Percentiles rank a stretch among this genome's conserved stretches.
phyloP scores from a whole-genome alignment of 1,140 invertebrate genomes.

The Cyclargus thomasi region DNA sequence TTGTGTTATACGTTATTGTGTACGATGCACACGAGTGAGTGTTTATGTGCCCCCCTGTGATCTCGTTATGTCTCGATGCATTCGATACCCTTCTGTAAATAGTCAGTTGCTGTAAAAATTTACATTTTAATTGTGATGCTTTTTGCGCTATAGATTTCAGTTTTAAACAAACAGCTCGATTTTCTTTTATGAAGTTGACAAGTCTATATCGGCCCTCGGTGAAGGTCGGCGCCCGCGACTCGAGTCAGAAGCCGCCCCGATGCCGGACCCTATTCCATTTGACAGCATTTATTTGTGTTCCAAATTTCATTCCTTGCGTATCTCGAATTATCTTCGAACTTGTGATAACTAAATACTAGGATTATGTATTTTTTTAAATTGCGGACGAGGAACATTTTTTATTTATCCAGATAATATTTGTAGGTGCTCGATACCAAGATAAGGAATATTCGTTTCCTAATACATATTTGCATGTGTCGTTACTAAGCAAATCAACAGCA shows the following conservation, averaged over 20 bases:
- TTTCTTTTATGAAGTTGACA: neutral
- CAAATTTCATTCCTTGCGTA: slow-evolving; percentile 21
- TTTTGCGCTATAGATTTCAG: slow-evolving; percentile 4
- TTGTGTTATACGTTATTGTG: neutral
- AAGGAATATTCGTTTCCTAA: too few relatives aligned
- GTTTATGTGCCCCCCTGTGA: neutral
- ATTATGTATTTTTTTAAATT: slow-evolving; percentile 7
- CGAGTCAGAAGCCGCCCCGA: neutral
- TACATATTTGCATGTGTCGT: too few relatives aligned
- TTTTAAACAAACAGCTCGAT: neutral
- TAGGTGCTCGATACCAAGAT: too few relatives aligned
- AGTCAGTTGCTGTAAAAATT: neutral
- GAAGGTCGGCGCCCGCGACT: neutral
- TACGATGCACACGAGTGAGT: neutral
- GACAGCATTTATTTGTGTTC: slow-evolving; percentile 16
- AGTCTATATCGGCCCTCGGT: neutral
- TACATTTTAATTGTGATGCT: neutral
- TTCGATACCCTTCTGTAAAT: neutral
- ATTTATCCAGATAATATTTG: too few relatives aligned
- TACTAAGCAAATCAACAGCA: too few relatives aligned
- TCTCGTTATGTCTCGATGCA: neutral
- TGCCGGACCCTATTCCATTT: slow-evolving; percentile 7
- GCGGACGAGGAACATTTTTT: neutral
- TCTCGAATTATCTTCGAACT: slow-evolving; percentile 4
- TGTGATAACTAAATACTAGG: slow-evolving; percentile 6